phyloP scores from a whole-genome alignment of 2,797 vertebrate genomes.

The Gambelia wislizenii region DNA sequence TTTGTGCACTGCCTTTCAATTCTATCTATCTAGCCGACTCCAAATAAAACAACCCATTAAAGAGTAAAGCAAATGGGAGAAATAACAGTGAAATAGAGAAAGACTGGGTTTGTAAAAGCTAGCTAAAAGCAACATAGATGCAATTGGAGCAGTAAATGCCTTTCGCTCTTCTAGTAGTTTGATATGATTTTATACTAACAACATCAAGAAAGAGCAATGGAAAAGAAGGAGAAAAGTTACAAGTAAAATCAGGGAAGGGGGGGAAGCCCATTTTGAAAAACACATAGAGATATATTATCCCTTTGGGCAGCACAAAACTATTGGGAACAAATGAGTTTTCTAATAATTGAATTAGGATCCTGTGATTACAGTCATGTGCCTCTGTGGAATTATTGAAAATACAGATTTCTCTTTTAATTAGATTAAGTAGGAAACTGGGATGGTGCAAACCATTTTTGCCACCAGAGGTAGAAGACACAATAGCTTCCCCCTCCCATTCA shows the following conservation, averaged over 20 bases:
- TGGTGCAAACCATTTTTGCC: too few relatives aligned
- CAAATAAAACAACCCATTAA: not conserved
- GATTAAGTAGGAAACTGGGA: not conserved
- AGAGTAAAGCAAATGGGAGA: not conserved
- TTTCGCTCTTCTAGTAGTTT: not conserved
- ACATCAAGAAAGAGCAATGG: not conserved
- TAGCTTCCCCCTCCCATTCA: too few relatives aligned
- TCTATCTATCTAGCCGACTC: not conserved
- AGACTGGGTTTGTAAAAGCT: not conserved
- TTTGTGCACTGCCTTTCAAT: not conserved
- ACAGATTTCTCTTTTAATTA: not conserved
- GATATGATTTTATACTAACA: not conserved
- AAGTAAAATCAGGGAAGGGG: not conserved
- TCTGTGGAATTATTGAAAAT: not conserved
- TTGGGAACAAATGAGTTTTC: too few relatives aligned
- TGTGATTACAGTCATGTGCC: not conserved
- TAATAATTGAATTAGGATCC: not conserved
- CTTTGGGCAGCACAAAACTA: not conserved
- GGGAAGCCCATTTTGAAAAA: not conserved
- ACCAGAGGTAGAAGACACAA: too few relatives aligned
- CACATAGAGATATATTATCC: not conserved
- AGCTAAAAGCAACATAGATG: not conserved
- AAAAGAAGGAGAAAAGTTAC: not conserved
- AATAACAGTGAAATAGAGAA: not conserved
- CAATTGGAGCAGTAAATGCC: not conserved